These are phyloP conservation scores for Cosmia pyralina DNA, from an alignment of 2,888 invertebrate species.

Conservation along the genomic window DNA sequence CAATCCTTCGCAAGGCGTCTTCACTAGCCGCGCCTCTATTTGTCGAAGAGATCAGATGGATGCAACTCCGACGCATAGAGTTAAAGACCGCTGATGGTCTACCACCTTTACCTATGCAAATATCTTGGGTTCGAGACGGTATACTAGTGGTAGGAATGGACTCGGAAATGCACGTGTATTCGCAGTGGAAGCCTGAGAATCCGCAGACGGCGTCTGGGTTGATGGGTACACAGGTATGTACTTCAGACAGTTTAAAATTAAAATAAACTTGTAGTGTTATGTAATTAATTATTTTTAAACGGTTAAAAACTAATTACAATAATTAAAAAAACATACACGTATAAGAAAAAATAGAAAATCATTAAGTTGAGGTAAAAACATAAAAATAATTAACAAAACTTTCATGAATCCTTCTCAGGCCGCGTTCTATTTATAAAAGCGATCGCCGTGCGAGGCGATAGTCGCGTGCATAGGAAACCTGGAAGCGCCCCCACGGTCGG, in stretches of 20 bases:
- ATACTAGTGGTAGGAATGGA: slow-evolving; percentile 99
- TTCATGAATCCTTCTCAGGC: too few species aligned
- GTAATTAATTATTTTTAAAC: too few species aligned
- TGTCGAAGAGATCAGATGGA: slow-evolving; percentile 98
- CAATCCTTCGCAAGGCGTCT: slow-evolving; percentile 96
- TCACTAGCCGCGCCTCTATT: slow-evolving; percentile 97
- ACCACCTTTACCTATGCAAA: slow-evolving; percentile 99
- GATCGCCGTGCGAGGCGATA: too few species aligned
- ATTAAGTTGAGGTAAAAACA: too few species aligned
- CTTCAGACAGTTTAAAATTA: not conserved
- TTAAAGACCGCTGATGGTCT: slow-evolving; percentile 98
- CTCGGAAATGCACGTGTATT: slow-evolving; percentile 99
- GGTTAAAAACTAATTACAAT: too few species aligned
- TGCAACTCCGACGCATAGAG: slow-evolving; percentile 97
- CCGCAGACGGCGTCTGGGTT: slow-evolving; percentile 76
- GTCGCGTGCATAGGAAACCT: too few species aligned
- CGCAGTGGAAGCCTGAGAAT: slow-evolving; percentile 97
- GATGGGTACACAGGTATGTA: slow-evolving; percentile 76
- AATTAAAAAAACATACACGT: too few species aligned
- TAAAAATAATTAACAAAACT: too few species aligned
- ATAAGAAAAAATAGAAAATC: too few species aligned
- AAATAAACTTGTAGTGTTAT: not conserved
- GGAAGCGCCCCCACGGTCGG: too few species aligned
- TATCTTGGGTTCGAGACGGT: slow-evolving; percentile 99
- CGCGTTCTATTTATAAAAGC: too few species aligned